Percentiles rank a stretch among this genome's conserved stretches.
Evolutionary conservation across 2,888 invertebrate species (phyloP).

Genomic region (Eremobia ochroleuca): DNA sequence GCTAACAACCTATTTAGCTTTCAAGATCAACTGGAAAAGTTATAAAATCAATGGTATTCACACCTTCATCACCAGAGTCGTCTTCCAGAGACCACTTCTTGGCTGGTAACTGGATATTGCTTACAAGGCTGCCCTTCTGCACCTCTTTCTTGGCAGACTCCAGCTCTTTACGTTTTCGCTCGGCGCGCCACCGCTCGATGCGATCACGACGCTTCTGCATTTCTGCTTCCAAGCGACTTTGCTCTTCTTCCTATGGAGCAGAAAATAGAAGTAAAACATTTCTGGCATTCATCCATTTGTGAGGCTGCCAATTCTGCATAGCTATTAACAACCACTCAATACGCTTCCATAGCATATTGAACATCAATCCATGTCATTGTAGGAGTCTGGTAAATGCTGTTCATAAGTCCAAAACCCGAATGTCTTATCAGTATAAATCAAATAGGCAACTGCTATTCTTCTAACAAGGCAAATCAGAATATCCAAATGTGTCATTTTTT

Average conservation of each 20-base stretch:
- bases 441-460: no score
- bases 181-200: constrained; percentile 98
- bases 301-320: neutral
- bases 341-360: no score
- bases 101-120: constrained; percentile 91
- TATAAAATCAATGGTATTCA: neutral
- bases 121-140: constrained; percentile 92
- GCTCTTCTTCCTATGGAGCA: constrained; percentile 94
- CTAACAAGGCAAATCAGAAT: no score
- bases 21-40: neutral
- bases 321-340: no score
- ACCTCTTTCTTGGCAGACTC: constrained; percentile 95
- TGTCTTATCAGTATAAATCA: no score
- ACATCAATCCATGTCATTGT: no score
- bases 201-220: constrained; percentile 99
- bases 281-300: neutral
- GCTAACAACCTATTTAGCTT: neutral
- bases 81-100: constrained; percentile 99
- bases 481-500: no score
- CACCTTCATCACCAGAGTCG: constrained; percentile 98
- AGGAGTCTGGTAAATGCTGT: no score
- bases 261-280: no score
- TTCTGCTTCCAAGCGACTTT: constrained; percentile 96
- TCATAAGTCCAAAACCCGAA: no score
- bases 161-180: constrained; percentile 96